phyloP scores from a whole-genome alignment of 2,113 vertebrate species.

The Sander vitreus region DNA sequence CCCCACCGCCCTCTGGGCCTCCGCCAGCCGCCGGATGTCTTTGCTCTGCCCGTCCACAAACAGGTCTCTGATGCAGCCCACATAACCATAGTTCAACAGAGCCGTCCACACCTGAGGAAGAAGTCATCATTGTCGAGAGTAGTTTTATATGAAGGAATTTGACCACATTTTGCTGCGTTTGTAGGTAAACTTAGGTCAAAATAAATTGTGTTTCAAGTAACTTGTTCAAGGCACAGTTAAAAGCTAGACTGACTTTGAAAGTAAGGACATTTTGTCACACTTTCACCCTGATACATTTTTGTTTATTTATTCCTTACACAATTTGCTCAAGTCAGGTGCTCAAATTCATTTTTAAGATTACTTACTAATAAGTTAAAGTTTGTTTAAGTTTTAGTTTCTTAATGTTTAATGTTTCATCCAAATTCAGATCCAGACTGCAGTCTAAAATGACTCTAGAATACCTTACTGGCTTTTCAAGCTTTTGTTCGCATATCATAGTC shows the following conservation, averaged over 20 bases:
- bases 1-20: constrained; percentile 94
- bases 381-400: background rate
- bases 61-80: constrained; percentile 97
- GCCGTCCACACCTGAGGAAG: constrained; percentile 96
- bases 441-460: background rate
- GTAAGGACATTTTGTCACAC: background rate
- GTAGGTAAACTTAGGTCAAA: no score
- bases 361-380: background rate
- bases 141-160: background rate
- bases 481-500: background rate
- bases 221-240: background rate
- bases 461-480: background rate
- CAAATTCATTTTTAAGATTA: background rate
- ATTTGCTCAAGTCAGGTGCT: background rate
- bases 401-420: background rate
- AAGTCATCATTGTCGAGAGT: background rate
- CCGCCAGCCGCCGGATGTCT: constrained; percentile 96
- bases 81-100: constrained; percentile 97
- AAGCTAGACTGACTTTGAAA: background rate
- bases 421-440: background rate
- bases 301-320: background rate
- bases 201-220: background rate
- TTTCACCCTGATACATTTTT: background rate
- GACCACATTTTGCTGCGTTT: background rate
- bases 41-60: constrained; percentile 99